phyloP scores from a whole-genome alignment of 92 coral and sea anemone species.

The Desmophyllum pertusum region DNA sequence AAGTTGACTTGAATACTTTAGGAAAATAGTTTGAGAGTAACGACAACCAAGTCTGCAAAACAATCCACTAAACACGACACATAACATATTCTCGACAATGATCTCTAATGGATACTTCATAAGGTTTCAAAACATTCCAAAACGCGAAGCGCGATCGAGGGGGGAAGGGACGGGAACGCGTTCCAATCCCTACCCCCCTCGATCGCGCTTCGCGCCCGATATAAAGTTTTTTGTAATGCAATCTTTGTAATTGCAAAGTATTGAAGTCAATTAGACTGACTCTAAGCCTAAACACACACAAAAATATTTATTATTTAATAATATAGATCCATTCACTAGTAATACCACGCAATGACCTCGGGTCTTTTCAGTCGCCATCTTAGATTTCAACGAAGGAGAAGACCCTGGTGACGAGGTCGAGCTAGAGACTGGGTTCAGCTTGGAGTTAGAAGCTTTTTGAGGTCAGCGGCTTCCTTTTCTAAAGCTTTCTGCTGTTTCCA shows the following conservation, averaged over 20 bases:
- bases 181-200: no score
- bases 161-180: no score
- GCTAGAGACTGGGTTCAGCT: conserved; percentile 18
- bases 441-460: conserved; percentile 61
- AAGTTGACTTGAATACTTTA: background rate
- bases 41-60: background rate
- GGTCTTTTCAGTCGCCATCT: background rate
- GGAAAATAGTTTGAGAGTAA: background rate
- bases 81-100: background rate
- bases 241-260: no score
- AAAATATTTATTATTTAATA: background rate
- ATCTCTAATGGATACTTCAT: background rate
- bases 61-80: background rate
- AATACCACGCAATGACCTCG: background rate
- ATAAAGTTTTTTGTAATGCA: no score
- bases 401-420: background rate
- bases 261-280: no score
- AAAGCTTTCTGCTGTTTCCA: conserved; percentile 85
- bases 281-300: background rate
- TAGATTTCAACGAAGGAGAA: background rate
- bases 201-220: no score
- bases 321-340: background rate
- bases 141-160: no score
- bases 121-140: background rate
- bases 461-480: conserved; percentile 78